Conservation (phyloP, 2,113 vertebrate species). For the Cynoglossus semilaevis region DNA sequence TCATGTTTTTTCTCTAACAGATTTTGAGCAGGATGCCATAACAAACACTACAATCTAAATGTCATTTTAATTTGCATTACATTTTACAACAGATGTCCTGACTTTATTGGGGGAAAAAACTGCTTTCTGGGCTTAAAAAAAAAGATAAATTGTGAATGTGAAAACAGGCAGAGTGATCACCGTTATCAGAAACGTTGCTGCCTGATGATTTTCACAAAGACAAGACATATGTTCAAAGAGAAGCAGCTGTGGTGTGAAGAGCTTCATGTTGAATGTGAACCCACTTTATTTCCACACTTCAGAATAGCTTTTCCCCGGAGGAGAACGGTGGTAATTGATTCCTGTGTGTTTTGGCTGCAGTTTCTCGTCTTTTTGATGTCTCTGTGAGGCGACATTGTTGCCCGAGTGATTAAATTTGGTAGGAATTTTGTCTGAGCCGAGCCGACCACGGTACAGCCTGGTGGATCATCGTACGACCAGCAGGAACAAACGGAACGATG, state of each 20-base stretch:
- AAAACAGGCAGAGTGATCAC: background rate
- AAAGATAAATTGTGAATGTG: background rate
- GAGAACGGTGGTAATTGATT: slow-evolving; percentile 37
- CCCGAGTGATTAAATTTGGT: slow-evolving; percentile 18
- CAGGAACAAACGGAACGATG: slow-evolving; percentile 21
- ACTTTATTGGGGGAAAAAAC: no score
- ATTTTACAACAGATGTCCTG: no score
- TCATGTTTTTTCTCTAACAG: no score
- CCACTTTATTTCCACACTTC: slow-evolving; percentile 8
- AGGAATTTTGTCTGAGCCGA: slow-evolving; percentile 25
- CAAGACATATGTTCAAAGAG: background rate
- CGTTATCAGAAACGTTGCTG: background rate
- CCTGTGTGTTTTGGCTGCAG: slow-evolving; percentile 13
- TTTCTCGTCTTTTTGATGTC: slow-evolving; percentile 24
- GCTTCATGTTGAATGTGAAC: slow-evolving; percentile 4
- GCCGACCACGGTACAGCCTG: slow-evolving; percentile 11
- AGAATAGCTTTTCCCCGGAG: slow-evolving; percentile 17
- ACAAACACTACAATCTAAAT: no score
- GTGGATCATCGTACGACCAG: background rate
- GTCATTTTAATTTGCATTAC: no score
- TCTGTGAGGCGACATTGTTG: slow-evolving; percentile 41
- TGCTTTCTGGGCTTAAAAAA: no score
- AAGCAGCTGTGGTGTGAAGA: background rate
- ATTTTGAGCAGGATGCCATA: no score
- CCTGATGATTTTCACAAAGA: background rate